A percentile compares a stretch with the other conserved stretches of the same genome.
Evolutionary conservation across 2,113 vertebrate genomes (phyloP).

Genomic region (Cacatua alba): DNA sequence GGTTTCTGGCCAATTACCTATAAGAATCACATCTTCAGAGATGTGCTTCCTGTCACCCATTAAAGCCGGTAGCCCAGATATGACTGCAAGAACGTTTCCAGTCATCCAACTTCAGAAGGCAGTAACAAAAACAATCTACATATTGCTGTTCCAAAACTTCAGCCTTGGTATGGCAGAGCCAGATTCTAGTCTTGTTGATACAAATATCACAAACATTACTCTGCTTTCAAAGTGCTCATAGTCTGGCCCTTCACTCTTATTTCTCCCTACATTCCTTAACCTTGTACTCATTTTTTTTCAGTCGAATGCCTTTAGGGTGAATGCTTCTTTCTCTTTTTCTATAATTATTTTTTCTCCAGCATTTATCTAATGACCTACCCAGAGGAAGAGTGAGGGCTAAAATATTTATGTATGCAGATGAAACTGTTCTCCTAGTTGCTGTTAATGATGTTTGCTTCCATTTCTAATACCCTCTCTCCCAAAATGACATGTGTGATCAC

Average conservation of each 20-base stretch:
- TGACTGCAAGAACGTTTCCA: neutral
- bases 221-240: neutral
- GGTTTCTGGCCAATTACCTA: neutral
- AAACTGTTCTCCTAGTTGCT: conserved; percentile 13
- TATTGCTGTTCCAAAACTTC: neutral
- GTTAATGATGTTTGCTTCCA: conserved; percentile 58
- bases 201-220: neutral
- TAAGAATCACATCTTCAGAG: neutral
- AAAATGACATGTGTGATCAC: conserved; percentile 40
- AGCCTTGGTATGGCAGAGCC: neutral
- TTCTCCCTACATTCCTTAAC: neutral
- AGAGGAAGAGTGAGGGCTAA: neutral
- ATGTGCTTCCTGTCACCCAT: neutral
- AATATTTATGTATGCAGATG: conserved; percentile 57
- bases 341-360: neutral
- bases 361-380: neutral
- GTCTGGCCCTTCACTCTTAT: neutral
- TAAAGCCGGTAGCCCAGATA: neutral
- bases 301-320: neutral
- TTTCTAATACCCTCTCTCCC: conserved; percentile 27
- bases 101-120: neutral
- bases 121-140: neutral
- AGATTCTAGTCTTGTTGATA: neutral
- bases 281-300: neutral
- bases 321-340: neutral